Base-by-base conservation (phyloP, 2,888 invertebrate genomes). In the Epinotia ramella region DNA sequence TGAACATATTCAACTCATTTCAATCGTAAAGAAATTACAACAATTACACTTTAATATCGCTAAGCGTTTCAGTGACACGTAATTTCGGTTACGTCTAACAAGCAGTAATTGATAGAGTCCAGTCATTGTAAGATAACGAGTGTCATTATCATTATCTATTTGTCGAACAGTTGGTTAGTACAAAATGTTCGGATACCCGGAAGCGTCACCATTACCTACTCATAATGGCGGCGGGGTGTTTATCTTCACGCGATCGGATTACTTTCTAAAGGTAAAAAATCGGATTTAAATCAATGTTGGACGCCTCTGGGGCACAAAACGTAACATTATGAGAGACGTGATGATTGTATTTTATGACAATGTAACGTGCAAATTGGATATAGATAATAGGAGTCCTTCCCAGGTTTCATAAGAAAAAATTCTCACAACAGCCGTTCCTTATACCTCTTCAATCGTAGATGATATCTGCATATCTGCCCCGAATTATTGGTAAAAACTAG, bases 181-280 rank as follows among this genome's bases (percentile, higher is more conserved):
- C 79, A 82, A 67, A 78, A 78, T 84, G 80, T 84, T 83, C 82
- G 81, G 82, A 82, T 82, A 83, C 83, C 87, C 88, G 88, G 88
- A 88, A 87, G 87, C 86, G 79, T 77, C 76, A 78, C 75, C 79
- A 83, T 84, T 83, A n/a, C n/a, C n/a, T n/a, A 84, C 79, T 72
- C 53, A 56, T 77, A 77, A 79, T 78, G 69, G 74, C 73, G 68
- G 77, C 71, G 4, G 59, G 71, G 69, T 77, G 70, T 84, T 87
- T 86, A 87, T 82, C 81, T 77, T 81, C 87, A 87, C 84, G 87
- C 87, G 78, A 85, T 82, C 78, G 73, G 57, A 82, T 79, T 77
- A 82, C 87, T 87, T 87, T 87, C 86, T 86, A 86, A 84, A 81
- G 76, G 66, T 71, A 84, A 83, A 49, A 84, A 82, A 79, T 82